These are phyloP conservation scores for Aporophyla nigra DNA, from an alignment of 2,888 invertebrate species.

Conservation along the genomic window DNA sequence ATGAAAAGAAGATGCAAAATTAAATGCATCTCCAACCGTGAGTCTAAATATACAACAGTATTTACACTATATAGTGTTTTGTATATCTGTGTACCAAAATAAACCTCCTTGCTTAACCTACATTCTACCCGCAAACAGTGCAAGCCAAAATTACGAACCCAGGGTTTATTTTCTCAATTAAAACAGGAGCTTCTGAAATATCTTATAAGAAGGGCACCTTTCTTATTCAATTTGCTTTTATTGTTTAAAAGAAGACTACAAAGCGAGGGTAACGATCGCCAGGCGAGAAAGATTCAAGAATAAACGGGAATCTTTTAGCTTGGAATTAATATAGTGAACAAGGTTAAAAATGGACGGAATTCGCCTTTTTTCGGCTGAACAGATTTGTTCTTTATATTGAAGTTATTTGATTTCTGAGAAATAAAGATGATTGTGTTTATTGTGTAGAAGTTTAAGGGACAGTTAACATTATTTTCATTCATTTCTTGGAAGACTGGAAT, in stretches of 20 bases:
- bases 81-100: conserved; percentile 39
- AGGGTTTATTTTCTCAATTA: conserved; percentile 76
- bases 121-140: conserved; percentile 58
- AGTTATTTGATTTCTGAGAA: conserved; percentile 67
- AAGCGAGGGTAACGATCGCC: conserved; percentile 75
- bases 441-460: conserved; percentile 7
- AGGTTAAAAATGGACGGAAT: conserved; percentile 73
- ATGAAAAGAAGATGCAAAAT: not conserved
- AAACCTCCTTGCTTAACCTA: conserved; percentile 41
- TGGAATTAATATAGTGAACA: conserved; percentile 78
- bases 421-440: conserved; percentile 33
- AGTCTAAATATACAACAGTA: not conserved
- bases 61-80: conserved; percentile 11
- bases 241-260: conserved; percentile 80
- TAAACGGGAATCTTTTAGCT: conserved; percentile 75
- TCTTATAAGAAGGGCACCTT: conserved; percentile 72
- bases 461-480: not conserved
- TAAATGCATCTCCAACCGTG: not conserved
- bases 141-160: conserved; percentile 63
- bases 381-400: conserved; percentile 68
- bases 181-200: conserved; percentile 72
- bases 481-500: not conserved
- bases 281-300: conserved; percentile 68
- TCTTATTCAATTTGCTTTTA: conserved; percentile 82
- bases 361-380: conserved; percentile 63